These are phyloP conservation scores for Hemicentrotus pulcherrimus DNA, from an alignment of 35 echinoderm and acorn worm genomes.

Conservation along the genomic window DNA sequence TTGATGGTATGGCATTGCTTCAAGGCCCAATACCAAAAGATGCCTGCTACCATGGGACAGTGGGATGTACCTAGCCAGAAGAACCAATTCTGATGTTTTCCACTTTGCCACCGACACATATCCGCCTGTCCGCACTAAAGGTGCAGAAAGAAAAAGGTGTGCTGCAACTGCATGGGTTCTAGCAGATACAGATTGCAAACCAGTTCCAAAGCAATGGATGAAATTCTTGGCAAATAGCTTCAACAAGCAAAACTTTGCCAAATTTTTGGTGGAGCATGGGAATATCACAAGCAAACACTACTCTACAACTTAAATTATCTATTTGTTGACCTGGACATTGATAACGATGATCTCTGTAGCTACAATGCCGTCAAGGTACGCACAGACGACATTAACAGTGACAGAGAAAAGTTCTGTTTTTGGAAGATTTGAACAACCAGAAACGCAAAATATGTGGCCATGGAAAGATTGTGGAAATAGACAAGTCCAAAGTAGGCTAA, in stretches of 20 bases:
- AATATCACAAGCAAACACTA: slow-evolving; percentile 31
- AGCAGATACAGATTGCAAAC: neutral
- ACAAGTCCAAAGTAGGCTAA: slow-evolving; percentile 19
- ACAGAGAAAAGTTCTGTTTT: slow-evolving; percentile 40
- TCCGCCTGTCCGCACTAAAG: slow-evolving; percentile 42
- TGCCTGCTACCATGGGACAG: too few species aligned
- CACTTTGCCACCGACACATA: slow-evolving; percentile 67
- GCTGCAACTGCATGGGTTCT: slow-evolving; percentile 35
- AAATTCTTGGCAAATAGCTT: slow-evolving; percentile 32
- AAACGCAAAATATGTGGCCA: slow-evolving; percentile 16
- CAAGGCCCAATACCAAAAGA: neutral
- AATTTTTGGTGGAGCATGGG: slow-evolving; percentile 52
- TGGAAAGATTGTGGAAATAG: slow-evolving; percentile 45
- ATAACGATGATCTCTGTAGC: neutral
- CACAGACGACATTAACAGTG: too few species aligned
- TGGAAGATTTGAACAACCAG: neutral
- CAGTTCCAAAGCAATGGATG: neutral
- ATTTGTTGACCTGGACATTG: slow-evolving; percentile 31
- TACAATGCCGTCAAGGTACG: too few species aligned
- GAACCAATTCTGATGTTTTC: slow-evolving; percentile 12
- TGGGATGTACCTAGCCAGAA: slow-evolving; percentile 22
- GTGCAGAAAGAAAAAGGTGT: slow-evolving; percentile 56
- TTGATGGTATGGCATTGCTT: too few species aligned
- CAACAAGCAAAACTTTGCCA: too few species aligned
- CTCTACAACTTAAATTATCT: neutral